Base-by-base conservation (phyloP, 2,113 vertebrate genomes). In the Chrysochloris asiatica region DNA sequence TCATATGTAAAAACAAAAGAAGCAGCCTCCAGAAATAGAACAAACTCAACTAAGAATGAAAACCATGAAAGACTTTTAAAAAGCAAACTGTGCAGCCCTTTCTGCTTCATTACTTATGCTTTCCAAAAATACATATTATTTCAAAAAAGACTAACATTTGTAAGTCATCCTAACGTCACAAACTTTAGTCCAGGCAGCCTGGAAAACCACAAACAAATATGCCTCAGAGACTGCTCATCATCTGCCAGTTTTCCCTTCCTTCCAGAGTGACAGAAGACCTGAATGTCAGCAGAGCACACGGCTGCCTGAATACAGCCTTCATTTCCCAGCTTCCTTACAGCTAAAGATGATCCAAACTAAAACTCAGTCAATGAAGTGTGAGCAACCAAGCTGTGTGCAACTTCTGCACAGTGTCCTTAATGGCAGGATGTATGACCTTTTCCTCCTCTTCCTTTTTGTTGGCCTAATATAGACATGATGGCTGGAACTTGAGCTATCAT, bases 1-100 rank as follows among this genome's bases (percentile, higher is more conserved):
- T 96, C 87, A 90, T 59, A 95, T 79, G 76, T 95, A 93, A 88
- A 91, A 94, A 93, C 91, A 95, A 89, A 93, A 93, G 89, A 72
- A 78, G 22, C 86, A 88, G 89, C 86, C 90, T n/a, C n/a, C n/a
- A n/a, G n/a, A n/a, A n/a, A n/a, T n/a, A n/a, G n/a, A n/a, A n/a
- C n/a, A n/a, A n/a, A n/a, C n/a, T n/a, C n/a, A n/a, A n/a, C 92
- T 61, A 75, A 83, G 33, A 72, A 22, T 48, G 61, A 78, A 79
- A 75, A 84, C 14, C 72, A 45, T 61, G 19, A 33, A n/a, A 48
- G 90, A 71, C 38, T 52, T 91, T 78, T 65, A 63, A 75, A 95
- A 90, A 88, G 36, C 47, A 88, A 76, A 75, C 19, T 33, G 9
- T 72, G 17, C 28, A 41, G 12, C 54, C 48, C 36, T 90, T 93